phyloP scores from a whole-genome alignment of 2,113 vertebrate species.

The Pristiophorus japonicus region DNA sequence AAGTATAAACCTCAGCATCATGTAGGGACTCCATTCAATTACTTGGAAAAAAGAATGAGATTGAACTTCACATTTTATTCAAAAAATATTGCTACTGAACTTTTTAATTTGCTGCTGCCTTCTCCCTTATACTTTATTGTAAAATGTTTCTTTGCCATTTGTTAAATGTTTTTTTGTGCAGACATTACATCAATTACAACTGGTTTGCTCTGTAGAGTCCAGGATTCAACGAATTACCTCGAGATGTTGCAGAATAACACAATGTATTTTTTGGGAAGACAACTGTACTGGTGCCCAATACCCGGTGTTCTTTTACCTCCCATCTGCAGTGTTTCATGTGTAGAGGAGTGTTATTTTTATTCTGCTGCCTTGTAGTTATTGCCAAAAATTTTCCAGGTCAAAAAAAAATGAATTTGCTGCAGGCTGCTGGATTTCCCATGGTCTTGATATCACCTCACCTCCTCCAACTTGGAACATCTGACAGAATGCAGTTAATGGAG shows the following conservation, averaged over 20 bases:
- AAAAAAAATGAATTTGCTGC: not conserved
- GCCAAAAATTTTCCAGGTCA: not conserved
- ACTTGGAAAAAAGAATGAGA: not conserved
- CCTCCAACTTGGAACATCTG: not conserved
- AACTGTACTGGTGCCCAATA: not conserved
- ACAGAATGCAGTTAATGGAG: not conserved
- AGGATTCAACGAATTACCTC: not conserved
- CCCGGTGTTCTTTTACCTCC: not conserved
- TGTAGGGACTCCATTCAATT: not conserved
- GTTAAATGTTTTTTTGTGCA: not conserved
- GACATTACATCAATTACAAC: not conserved
- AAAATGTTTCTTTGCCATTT: not conserved
- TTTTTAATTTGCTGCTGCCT: not conserved
- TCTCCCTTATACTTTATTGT: not conserved
- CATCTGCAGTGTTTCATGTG: not conserved
- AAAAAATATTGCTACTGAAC: not conserved
- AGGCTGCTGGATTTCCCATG: conserved; percentile 1
- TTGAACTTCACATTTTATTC: not conserved
- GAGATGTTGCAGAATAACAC: not conserved
- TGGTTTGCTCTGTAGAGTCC: not conserved
- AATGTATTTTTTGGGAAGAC: not conserved
- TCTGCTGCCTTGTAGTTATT: not conserved
- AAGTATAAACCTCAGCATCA: not conserved
- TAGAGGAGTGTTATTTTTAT: not conserved
- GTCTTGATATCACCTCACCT: not conserved